phyloP scores from a whole-genome alignment of 2,797 vertebrate genomes.

The Cheirogaleus major region DNA sequence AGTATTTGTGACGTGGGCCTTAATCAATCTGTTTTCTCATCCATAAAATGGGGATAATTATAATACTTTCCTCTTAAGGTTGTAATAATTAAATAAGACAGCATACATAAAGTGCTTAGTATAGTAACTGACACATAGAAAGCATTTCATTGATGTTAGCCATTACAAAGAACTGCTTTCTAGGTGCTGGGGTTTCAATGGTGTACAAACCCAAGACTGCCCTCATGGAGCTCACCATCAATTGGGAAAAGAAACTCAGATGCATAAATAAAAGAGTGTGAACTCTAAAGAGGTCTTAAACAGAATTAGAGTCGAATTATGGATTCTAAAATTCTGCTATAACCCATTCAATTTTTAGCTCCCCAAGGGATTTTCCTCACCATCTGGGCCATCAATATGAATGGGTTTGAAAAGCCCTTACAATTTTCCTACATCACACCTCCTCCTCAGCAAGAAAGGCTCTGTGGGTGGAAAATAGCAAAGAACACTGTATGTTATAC shows the following conservation, averaged over 20 bases:
- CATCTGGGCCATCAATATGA: constrained; percentile 56
- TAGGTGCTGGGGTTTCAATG: background rate
- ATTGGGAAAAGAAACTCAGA: background rate
- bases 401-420: constrained; percentile 32
- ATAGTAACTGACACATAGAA: background rate
- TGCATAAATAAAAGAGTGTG: background rate
- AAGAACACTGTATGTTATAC: background rate
- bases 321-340: constrained; percentile 14
- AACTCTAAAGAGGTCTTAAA: background rate
- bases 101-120: background rate
- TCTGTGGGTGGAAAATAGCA: constrained; percentile 50
- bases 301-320: background rate
- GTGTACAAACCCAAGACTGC: background rate
- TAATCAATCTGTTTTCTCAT: background rate
- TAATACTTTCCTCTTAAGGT: background rate
- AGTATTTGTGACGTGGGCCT: background rate
- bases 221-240: background rate
- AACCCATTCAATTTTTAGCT: constrained; percentile 35
- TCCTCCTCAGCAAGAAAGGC: constrained; percentile 49
- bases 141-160: background rate
- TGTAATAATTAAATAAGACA: background rate
- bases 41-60: background rate
- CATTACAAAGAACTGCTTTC: background rate
- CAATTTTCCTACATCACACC: constrained; percentile 41
- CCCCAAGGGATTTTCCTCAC: constrained; percentile 53